Evolutionary conservation across 1,140 invertebrate species (phyloP), one percentile per base, ranked within the genome.

Genomic region (Papilio dardanus): DNA sequence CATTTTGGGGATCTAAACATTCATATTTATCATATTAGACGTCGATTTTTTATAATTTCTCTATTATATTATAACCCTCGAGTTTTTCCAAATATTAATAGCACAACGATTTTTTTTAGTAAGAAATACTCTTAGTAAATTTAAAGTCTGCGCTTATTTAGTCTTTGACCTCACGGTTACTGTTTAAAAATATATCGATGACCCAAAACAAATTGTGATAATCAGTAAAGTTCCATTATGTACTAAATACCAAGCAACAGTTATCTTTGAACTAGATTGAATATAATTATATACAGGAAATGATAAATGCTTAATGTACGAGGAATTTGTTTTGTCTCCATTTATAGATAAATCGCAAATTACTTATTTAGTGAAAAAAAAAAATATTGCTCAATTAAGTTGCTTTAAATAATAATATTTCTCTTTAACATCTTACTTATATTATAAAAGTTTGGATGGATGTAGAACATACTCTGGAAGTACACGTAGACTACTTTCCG

Each of bases 181-280:
- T 28, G 30, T 16, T 30, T 62, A 62, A 62, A 62, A 62, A 62
- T 30, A 30, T 28, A 28, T 62, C 0, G 50, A 24, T 21, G 0
- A 8, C 2, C 8, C 50, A 58, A 58, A 58, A 58, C 50, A 58
- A 58, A 24, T 3, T 58, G 7, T 3, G 21, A 58, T 24, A 46
- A 46, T 50, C 24, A 68, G 28, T 42, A 14, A 21, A 75, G 58
- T n/a, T 77, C 37, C 12, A n/a, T 46, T 68, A 54, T 40, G 14
- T 24, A 28, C 14, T 31, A 19, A 62, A 28, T 2, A 28, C 54
- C 24, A 28, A 28, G 24, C 24, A 12, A 62, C 54, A 62, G 54
- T 62, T 62, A 62, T 62, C 54, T 28, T 3, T 62, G 21, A 16
- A 3, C 54, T 62, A 10, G 3, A 28, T 28, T 24, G 50, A 24